A percentile compares a stretch with the other conserved stretches of the same genome.
Evolutionary conservation across 2,113 vertebrate genomes (phyloP).

Genomic region (Hippocampus comes): DNA sequence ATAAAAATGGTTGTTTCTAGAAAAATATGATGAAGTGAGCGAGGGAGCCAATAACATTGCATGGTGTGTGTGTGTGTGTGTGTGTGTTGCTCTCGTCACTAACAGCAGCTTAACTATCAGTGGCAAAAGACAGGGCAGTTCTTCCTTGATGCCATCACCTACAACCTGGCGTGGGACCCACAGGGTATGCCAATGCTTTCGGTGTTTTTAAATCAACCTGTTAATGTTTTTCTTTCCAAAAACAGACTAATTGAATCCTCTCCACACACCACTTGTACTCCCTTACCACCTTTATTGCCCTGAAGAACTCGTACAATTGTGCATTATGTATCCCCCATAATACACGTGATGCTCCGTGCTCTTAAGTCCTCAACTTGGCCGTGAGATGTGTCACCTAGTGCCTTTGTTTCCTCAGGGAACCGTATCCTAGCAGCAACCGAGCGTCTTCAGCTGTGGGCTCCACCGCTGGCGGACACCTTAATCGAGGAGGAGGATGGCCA

Average conservation of each 20-base stretch:
- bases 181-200: slow-evolving; percentile 80
- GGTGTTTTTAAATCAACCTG: slow-evolving; percentile 26
- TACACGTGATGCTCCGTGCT: slow-evolving; percentile 25
- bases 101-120: slow-evolving; percentile 90
- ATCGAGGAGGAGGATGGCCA: slow-evolving; percentile 85
- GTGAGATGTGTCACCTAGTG: slow-evolving; percentile 37
- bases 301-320: slow-evolving; percentile 10
- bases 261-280: slow-evolving; percentile 11
- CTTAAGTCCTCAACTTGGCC: slow-evolving; percentile 20
- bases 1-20: slow-evolving; percentile 2
- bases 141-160: slow-evolving; percentile 93
- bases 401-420: slow-evolving; percentile 78
- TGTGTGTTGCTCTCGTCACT: slow-evolving; percentile 47
- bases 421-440: slow-evolving; percentile 93
- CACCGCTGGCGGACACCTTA: slow-evolving; percentile 80
- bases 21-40: slow-evolving; percentile 21
- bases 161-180: slow-evolving; percentile 97
- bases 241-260: slow-evolving; percentile 20
- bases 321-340: slow-evolving; percentile 33
- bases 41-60: slow-evolving; percentile 47
- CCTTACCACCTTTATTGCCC: slow-evolving; percentile 11
- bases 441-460: slow-evolving; percentile 91
- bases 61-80: slow-evolving; percentile 43
- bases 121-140: slow-evolving; percentile 99
- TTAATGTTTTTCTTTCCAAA: slow-evolving; percentile 2